phyloP scores from a whole-genome alignment of 1,140 invertebrate species.

The Danaus melanippus region DNA sequence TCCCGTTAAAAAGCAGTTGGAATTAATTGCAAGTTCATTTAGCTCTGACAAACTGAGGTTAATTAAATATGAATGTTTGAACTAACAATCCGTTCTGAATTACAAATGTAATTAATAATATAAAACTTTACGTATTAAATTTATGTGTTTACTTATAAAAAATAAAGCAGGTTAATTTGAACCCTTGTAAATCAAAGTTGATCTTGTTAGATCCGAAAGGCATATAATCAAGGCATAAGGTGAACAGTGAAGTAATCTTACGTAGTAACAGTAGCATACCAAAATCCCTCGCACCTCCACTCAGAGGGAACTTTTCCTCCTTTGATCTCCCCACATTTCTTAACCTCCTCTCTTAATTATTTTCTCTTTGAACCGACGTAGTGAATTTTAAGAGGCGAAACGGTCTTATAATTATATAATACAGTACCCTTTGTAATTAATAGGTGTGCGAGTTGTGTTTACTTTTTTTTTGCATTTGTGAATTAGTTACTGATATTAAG shows the following conservation, averaged over 20 bases:
- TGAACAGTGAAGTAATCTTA: conserved; percentile 17
- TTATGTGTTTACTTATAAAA: too few relatives aligned
- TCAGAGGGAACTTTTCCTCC: conserved; percentile 45
- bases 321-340: conserved; percentile 63
- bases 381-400: conserved; percentile 69
- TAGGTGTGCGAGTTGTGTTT: conserved; percentile 24
- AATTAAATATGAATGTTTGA: too few relatives aligned
- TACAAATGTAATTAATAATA: too few relatives aligned
- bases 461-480: too few relatives aligned
- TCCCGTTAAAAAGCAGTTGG: conserved; percentile 17
- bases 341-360: conserved; percentile 63
- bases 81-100: too few relatives aligned
- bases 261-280: conserved; percentile 37
- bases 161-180: not conserved
- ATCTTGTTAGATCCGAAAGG: conserved; percentile 4
- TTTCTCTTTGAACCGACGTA: conserved; percentile 59
- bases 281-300: conserved; percentile 53
- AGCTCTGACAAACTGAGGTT: conserved; percentile 1
- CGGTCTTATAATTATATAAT: conserved; percentile 62
- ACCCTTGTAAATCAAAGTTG: conserved; percentile 7
- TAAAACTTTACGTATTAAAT: too few relatives aligned
- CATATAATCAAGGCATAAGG: conserved; percentile 22
- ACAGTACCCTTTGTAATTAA: conserved; percentile 62
- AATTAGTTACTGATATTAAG: too few relatives aligned
- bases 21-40: conserved; percentile 21